Percentiles rank a stretch among this genome's conserved stretches.
Conservation (phyloP, 2,888 invertebrate species). For the Sepioteuthis lessoniana region DNA sequence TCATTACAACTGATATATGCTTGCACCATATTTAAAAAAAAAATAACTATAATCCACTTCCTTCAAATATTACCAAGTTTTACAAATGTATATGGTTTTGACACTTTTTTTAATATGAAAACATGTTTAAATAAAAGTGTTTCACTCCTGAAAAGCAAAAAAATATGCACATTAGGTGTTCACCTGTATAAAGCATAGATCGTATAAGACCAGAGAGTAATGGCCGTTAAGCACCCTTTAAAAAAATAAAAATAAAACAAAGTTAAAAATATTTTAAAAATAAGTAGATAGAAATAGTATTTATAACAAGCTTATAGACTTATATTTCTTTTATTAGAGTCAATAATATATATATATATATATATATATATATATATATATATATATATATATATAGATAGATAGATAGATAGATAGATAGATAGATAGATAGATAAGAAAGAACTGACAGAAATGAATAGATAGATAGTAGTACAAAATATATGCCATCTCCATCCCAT, state of each 20-base stretch:
- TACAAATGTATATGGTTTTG: neutral
- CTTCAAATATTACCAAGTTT: neutral
- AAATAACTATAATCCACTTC: neutral
- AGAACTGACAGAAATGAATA: no score
- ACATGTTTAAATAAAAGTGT: neutral
- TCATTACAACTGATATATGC: neutral
- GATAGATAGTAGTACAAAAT: no score
- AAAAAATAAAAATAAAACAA: neutral
- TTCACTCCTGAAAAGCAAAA: neutral
- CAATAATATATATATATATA: neutral
- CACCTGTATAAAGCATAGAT: neutral
- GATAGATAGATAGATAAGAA: neutral
- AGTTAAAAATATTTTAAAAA: neutral
- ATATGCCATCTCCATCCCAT: no score
- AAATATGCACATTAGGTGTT: neutral
- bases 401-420: neutral
- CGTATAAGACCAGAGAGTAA: slow-evolving; percentile 12
- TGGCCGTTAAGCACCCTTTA: slow-evolving; percentile 21
- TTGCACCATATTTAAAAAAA: neutral
- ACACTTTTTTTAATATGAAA: neutral
- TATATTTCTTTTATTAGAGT: neutral
- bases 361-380: slow-evolving; percentile 2
- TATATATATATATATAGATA: slow-evolving; percentile 3
- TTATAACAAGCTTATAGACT: neutral
- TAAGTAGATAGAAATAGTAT: neutral